Conservation (phyloP, 2,888 invertebrate genomes). For the Pseudolycoriella hygida region DNA sequence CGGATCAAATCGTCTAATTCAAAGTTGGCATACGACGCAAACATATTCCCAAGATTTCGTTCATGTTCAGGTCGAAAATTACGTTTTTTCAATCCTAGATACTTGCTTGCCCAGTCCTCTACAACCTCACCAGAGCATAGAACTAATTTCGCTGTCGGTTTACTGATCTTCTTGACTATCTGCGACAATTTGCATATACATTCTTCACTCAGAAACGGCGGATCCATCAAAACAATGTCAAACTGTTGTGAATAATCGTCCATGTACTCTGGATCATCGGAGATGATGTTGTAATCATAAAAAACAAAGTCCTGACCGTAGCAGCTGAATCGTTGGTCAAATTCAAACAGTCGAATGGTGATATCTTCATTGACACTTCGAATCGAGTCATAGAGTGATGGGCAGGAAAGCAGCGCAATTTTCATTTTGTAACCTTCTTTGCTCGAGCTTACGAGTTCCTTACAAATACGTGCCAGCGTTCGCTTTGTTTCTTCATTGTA, state of each 20-base stretch:
- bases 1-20: constrained; percentile 35
- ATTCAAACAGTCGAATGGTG: constrained; percentile 48
- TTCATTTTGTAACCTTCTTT: constrained; percentile 22
- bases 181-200: constrained; percentile 69
- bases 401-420: constrained; percentile 76
- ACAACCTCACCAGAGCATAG: constrained; percentile 79
- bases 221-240: constrained; percentile 81
- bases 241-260: constrained; percentile 32
- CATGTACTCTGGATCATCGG: constrained; percentile 43
- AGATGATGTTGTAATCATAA: constrained; percentile 76
- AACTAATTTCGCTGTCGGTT: constrained; percentile 22
- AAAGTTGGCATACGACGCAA: constrained; percentile 81
- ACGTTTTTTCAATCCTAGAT: constrained; percentile 46
- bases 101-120: constrained; percentile 44
- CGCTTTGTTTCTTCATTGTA: constrained; percentile 68
- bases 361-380: constrained; percentile 26
- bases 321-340: constrained; percentile 62
- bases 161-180: constrained; percentile 56
- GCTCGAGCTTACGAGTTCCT: constrained; percentile 30
- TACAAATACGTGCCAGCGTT: constrained; percentile 46
- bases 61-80: constrained; percentile 64
- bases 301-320: constrained; percentile 62
- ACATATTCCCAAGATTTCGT: constrained; percentile 85
- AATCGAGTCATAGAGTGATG: constrained; percentile 58
- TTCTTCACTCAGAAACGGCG: constrained; percentile 87